phyloP scores from a whole-genome alignment of 2,797 vertebrate species.

The Lutjanus campechanus region DNA sequence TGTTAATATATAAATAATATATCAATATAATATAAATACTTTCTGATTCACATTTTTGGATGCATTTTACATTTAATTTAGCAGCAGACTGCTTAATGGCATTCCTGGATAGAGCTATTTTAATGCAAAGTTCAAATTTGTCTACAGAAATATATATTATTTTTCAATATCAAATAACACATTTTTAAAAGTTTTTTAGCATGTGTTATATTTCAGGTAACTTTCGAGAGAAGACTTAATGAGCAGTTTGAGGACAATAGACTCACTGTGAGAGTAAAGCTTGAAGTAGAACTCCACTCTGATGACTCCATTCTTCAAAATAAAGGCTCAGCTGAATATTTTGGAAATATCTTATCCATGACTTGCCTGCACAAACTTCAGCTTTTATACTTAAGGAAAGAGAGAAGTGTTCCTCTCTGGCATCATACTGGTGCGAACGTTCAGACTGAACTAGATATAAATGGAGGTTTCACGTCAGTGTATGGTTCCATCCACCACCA shows the following conservation, averaged over 20 bases:
- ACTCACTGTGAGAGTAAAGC: constrained; percentile 59
- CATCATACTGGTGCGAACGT: background rate
- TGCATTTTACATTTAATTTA: no score
- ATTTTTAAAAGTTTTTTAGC: background rate
- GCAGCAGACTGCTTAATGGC: background rate
- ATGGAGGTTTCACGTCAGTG: constrained; percentile 17
- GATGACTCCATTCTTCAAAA: constrained; percentile 43
- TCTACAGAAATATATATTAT: background rate
- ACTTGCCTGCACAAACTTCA: background rate
- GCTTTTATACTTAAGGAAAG: background rate
- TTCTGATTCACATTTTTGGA: no score
- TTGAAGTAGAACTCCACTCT: constrained; percentile 36
- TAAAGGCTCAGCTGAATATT: background rate
- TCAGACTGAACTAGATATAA: constrained; percentile 36
- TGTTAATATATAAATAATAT: no score
- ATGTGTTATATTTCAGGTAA: background rate
- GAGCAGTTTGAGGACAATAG: background rate
- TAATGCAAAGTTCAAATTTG: background rate
- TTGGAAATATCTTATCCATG: constrained; percentile 37
- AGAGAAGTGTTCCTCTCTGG: constrained; percentile 7
- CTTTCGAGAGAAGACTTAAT: background rate
- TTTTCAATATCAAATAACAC: background rate
- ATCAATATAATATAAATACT: no score
- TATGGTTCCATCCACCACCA: constrained; percentile 21
- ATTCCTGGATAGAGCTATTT: background rate